phyloP scores from a whole-genome alignment of 2,888 invertebrate genomes.

The Aproaerema taeniolella region DNA sequence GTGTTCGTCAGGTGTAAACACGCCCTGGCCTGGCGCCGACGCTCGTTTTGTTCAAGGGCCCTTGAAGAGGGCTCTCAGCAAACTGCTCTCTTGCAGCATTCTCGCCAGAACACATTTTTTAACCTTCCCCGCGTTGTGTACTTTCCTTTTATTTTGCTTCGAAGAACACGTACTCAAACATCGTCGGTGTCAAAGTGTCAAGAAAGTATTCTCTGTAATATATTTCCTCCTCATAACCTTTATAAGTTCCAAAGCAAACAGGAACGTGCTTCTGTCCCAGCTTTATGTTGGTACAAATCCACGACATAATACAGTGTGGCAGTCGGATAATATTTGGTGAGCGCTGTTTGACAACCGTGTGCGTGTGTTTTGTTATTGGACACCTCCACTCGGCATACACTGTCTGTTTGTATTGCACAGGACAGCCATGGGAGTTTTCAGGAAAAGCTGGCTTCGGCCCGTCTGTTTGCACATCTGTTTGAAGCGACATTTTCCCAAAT shows the following conservation, averaged over 20 bases:
- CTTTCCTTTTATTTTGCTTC: slow-evolving; percentile 31
- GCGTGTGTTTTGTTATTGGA: slow-evolving; percentile 70
- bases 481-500: slow-evolving; percentile 19
- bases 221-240: slow-evolving; percentile 39
- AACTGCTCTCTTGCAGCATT: slow-evolving; percentile 63
- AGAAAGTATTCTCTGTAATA: slow-evolving; percentile 30
- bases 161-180: slow-evolving; percentile 17
- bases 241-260: slow-evolving; percentile 61
- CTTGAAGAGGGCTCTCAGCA: slow-evolving; percentile 50
- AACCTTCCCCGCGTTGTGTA: slow-evolving; percentile 43
- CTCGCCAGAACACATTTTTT: slow-evolving; percentile 48
- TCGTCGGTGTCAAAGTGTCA: slow-evolving; percentile 25
- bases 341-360: slow-evolving; percentile 69
- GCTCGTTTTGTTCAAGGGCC: slow-evolving; percentile 44
- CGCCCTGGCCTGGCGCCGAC: slow-evolving; percentile 43
- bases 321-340: slow-evolving; percentile 67
- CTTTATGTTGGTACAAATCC: slow-evolving; percentile 59
- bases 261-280: slow-evolving; percentile 51
- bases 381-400: slow-evolving; percentile 63
- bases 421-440: slow-evolving; percentile 52
- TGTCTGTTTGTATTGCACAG: slow-evolving; percentile 60
- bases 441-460: slow-evolving; percentile 36
- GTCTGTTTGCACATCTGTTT: slow-evolving; percentile 45
- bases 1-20: slow-evolving; percentile 55
- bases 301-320: slow-evolving; percentile 60